phyloP scores from a whole-genome alignment of 2,113 vertebrate genomes.

The Urocynchramus pylzowi region DNA sequence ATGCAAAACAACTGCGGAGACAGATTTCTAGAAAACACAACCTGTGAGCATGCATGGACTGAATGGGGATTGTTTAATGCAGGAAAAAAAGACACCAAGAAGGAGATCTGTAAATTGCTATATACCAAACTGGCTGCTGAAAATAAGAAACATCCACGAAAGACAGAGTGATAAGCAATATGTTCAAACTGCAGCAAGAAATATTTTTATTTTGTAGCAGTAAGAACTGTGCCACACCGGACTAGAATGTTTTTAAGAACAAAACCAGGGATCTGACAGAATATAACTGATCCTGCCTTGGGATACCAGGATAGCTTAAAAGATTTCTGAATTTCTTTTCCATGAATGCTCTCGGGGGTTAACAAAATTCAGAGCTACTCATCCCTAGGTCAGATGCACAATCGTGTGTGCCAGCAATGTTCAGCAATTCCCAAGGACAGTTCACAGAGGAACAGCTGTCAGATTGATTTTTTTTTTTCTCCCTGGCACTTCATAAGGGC shows the following conservation, averaged over 20 bases:
- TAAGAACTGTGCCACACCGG: neutral
- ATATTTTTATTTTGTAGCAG: neutral
- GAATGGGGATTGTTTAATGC: neutral
- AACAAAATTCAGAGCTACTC: neutral
- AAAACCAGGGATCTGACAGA: neutral
- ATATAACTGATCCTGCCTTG: neutral
- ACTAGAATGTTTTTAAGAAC: neutral
- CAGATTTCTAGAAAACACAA: neutral
- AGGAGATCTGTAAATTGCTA: neutral
- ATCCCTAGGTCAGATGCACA: neutral
- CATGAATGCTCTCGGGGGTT: neutral
- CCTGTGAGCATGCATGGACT: neutral
- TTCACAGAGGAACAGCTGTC: neutral
- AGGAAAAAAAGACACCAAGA: neutral
- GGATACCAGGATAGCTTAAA: neutral
- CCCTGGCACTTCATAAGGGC: neutral
- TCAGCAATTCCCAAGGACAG: neutral
- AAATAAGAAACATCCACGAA: neutral
- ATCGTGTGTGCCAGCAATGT: neutral
- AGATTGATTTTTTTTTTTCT: neutral
- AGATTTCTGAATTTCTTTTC: neutral
- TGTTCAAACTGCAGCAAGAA: neutral
- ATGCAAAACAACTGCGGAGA: neutral
- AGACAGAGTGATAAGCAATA: neutral
- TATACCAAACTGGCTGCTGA: neutral